phyloP scores from a whole-genome alignment of 1,140 invertebrate species.

The Lepidurus packardi region DNA sequence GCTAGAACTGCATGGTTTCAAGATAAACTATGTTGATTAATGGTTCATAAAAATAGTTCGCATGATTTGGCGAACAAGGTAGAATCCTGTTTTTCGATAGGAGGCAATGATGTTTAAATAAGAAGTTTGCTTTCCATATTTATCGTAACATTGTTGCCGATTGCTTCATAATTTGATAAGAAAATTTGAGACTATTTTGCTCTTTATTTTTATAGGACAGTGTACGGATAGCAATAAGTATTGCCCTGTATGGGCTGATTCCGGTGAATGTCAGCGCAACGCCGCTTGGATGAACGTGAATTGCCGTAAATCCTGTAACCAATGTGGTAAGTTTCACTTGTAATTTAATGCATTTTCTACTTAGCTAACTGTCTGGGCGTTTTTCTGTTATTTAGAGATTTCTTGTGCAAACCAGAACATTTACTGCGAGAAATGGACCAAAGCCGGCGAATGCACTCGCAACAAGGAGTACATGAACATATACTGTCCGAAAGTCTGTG shows the following conservation, averaged over 20 bases:
- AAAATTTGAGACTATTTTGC: not conserved
- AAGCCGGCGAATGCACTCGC: slow-evolving; percentile 39
- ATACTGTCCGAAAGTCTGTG: slow-evolving; percentile 39
- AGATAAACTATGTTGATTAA: too few relatives aligned
- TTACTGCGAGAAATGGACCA: slow-evolving; percentile 41
- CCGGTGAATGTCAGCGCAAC: slow-evolving; percentile 37
- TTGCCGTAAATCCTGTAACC: slow-evolving; percentile 44
- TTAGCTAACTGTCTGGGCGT: not conserved
- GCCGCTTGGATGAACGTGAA: slow-evolving; percentile 42
- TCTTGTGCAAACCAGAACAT: slow-evolving; percentile 40
- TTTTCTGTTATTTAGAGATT: slow-evolving; percentile 24
- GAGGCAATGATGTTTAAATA: too few relatives aligned
- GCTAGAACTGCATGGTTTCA: too few relatives aligned
- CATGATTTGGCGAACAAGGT: too few relatives aligned
- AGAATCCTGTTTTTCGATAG: too few relatives aligned
- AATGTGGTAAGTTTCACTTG: slow-evolving; percentile 41
- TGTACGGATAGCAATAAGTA: slow-evolving; percentile 39
- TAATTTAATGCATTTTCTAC: not conserved
- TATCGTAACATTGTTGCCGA: too few relatives aligned
- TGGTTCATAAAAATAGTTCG: too few relatives aligned
- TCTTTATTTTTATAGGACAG: slow-evolving; percentile 25
- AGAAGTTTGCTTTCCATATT: too few relatives aligned
- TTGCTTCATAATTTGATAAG: too few relatives aligned
- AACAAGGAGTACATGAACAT: slow-evolving; percentile 40
- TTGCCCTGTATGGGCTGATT: slow-evolving; percentile 38